phyloP scores from a whole-genome alignment of 2,888 invertebrate genomes.

The Sinodicranocentrus sp. region DNA sequence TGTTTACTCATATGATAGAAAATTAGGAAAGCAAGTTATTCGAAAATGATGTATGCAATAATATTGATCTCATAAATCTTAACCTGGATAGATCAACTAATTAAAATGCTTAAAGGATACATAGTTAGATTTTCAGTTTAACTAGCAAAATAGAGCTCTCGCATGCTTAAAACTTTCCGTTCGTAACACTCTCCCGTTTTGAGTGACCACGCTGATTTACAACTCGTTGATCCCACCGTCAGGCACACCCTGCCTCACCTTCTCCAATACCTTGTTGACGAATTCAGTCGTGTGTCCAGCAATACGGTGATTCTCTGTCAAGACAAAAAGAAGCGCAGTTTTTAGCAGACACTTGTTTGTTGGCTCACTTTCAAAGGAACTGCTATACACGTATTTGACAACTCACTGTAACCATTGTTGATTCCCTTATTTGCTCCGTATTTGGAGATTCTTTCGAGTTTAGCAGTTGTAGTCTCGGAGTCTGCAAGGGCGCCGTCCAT shows the following conservation, averaged over 20 bases:
- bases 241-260: conserved; percentile 88
- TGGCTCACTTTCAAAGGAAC: too few species aligned
- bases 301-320: conserved; percentile 89
- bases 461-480: conserved; percentile 83
- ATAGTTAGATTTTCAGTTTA: neutral
- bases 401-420: conserved; percentile 59
- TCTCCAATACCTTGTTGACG: conserved; percentile 94
- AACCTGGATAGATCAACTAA: too few species aligned
- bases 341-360: too few species aligned
- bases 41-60: too few species aligned
- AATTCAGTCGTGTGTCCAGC: conserved; percentile 96
- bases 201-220: too few species aligned
- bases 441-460: conserved; percentile 85
- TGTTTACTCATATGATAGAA: too few species aligned
- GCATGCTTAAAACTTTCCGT: conserved; percentile 35
- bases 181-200: neutral
- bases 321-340: conserved; percentile 14
- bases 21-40: conserved; percentile 11
- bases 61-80: too few species aligned
- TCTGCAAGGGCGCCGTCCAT: conserved; percentile 81
- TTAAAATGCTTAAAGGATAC: too few species aligned
- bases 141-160: conserved; percentile 48
- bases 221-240: conserved; percentile 89
- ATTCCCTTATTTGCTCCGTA: conserved; percentile 85
- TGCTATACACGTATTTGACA: too few species aligned